Base-by-base conservation (phyloP, 2,888 invertebrate species). In the Kuschelorhynchus macadamiae region DNA sequence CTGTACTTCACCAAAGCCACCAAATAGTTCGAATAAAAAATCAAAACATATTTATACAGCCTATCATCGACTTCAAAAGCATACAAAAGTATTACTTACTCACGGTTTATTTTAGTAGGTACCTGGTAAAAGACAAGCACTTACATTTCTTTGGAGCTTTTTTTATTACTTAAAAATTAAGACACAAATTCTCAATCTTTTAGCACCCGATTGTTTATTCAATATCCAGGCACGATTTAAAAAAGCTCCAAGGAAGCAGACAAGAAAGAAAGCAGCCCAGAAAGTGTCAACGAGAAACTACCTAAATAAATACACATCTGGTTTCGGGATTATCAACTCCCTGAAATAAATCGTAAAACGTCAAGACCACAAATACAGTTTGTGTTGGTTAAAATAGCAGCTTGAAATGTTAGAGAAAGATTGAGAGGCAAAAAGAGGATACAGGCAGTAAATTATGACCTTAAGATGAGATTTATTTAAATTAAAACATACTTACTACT, bases 301-400 rank as follows among this genome's bases (percentile, higher is more conserved):
- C 67, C 62, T 62, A 62, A 62, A 67, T 67, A 67, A 67, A 67
- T 62, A 67, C 62, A 67, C 67, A 67, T 67, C 67, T 67, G 62
- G 62, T 67, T 57, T 56, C 33, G 56, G 61, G 42, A 57, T 62
- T 67, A 67, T 67, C 62, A 50, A 67, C 62, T 67, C 67, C 67
- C 60, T 62, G 62, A 62, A 67, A 67, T 67, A 62, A 67, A 67
- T 67, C 55, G 18, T 46, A 8, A 32, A 17, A 53, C 55, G 67
- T 67, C 67, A 67, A 36, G 47, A 32, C 12, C 50, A 55, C 61
- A 49, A 61, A 67, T 67, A 61, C 61, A 67, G 46, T 67, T 67
- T 56, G 61, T 49, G 52, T 36, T 41, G 12, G 42, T 32, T 47
- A n/a, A 64, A 49, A 49, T 47, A 18, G 64, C 12, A 17, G 5